Base-by-base conservation (phyloP, 2,113 vertebrate genomes). In the Cavia aperea region DNA sequence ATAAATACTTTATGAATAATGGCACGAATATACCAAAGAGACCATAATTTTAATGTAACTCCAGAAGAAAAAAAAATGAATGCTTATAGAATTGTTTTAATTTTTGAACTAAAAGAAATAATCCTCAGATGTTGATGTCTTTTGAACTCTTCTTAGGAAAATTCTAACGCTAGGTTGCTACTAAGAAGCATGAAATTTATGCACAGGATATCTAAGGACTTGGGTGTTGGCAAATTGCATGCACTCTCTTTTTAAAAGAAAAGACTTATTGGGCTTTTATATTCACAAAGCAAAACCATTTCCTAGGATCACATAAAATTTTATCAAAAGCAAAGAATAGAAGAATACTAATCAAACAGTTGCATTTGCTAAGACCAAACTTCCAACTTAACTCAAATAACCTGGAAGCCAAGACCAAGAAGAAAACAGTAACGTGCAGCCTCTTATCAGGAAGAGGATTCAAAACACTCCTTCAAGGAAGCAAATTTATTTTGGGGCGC, bases 241-340 rank as follows among this genome's bases (percentile, higher is more conserved):
- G 39, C 23, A 19, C 31, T 18, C 14, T 81, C 31, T 91, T 93
- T 60, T 87, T 86, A 46, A 81, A 92, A 90, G 54, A 75, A 82
- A 84, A 88, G 51, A 39, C 21, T 79, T 73, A 8, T 49, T 31
- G 36, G 5, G 14, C 49, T 75, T 89, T 93, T 29, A 4, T 68
- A 68, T 46, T 90, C 63, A 73, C 39, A 83, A 5, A 88, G 58
- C 56, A 73, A 93, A 93, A 73, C 56, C 58, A 91, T 89, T 87
- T 93, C 68, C 81, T 87, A 43, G 66, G 21, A 89, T 82, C 49
- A 31, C 14, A 51, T 51, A 72, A 23, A 78, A 81, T 87, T 49
- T 54, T 89, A 63, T 29, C 43, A 90, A 90, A 75, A 62, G 33
- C 60, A 95, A 88, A 82, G 24, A 88, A 49, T 51, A 26, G 11